Evolutionary conservation across 2,888 invertebrate species (phyloP).

Genomic region (Alloscopus bannaensis): DNA sequence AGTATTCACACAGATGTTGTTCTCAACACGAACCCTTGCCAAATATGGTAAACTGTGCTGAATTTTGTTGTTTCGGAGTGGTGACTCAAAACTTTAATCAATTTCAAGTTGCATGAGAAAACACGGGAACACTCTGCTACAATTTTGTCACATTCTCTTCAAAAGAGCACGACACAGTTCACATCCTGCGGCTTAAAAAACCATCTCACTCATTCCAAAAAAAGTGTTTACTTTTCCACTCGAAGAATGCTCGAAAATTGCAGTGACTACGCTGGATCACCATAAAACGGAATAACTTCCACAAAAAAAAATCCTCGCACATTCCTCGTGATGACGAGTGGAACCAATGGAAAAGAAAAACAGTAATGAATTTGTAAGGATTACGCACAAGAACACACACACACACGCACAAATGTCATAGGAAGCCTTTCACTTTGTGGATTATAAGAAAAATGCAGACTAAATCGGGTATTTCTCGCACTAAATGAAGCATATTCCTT

Average conservation of each 20-base stretch:
- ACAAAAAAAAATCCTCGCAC: no score
- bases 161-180: slow-evolving; percentile 8
- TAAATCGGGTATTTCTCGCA: no score
- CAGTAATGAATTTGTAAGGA: slow-evolving; percentile 45
- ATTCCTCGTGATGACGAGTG: no score
- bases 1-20: no score
- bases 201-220: not conserved
- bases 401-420: slow-evolving; percentile 40
- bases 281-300: not conserved
- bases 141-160: no score
- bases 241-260: slow-evolving; percentile 32
- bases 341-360: slow-evolving; percentile 6
- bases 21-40: no score
- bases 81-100: slow-evolving; percentile 16
- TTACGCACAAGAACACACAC: slow-evolving; percentile 38
- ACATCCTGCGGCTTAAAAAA: not conserved
- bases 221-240: slow-evolving; percentile 46
- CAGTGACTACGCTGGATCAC: not conserved
- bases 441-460: slow-evolving; percentile 29
- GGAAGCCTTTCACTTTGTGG: slow-evolving; percentile 51
- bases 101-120: slow-evolving; percentile 19
- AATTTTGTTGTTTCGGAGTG: no score
- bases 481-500: slow-evolving; percentile 2
- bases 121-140: slow-evolving; percentile 1
- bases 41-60: no score